A percentile compares a stretch with the other conserved stretches of the same genome.
Conservation (phyloP, 2,888 invertebrate species). For the Xylota segnis region DNA sequence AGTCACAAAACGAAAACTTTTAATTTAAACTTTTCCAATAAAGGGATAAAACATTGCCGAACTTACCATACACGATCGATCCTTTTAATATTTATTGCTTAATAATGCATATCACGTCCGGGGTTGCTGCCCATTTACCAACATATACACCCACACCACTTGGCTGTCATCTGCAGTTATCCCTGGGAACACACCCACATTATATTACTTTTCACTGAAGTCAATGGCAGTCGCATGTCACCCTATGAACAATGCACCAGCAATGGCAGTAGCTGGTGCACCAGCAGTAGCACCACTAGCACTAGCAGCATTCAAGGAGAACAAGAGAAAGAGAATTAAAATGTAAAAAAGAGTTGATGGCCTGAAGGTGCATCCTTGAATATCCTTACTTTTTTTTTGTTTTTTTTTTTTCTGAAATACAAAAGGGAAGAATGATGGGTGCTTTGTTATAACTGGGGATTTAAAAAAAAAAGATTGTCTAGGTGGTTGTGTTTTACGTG, state of each 20-base stretch:
- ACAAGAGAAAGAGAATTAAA: slow-evolving; percentile 56
- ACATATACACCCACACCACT: slow-evolving; percentile 12
- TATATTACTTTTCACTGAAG: slow-evolving; percentile 66
- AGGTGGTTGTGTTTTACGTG: background rate
- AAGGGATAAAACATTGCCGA: slow-evolving; percentile 77
- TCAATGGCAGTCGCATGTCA: slow-evolving; percentile 71
- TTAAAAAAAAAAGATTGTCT: slow-evolving; percentile 35
- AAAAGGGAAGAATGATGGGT: slow-evolving; percentile 38
- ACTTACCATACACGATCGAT: slow-evolving; percentile 77
- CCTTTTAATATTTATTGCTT: slow-evolving; percentile 77
- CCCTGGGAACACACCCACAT: slow-evolving; percentile 54
- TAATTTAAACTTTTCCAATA: slow-evolving; percentile 78
- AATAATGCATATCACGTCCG: slow-evolving; percentile 77
- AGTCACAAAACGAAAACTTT: slow-evolving; percentile 68
- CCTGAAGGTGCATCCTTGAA: slow-evolving; percentile 69
- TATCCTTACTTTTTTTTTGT: slow-evolving; percentile 25
- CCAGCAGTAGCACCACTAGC: slow-evolving; percentile 6
- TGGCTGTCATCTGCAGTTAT: slow-evolving; percentile 69
- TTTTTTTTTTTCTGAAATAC: slow-evolving; percentile 17
- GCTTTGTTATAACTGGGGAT: slow-evolving; percentile 45
- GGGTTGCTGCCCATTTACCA: slow-evolving; percentile 58
- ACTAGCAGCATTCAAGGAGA: slow-evolving; percentile 15
- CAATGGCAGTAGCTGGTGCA: too few relatives aligned
- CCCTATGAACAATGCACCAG: slow-evolving; percentile 56
- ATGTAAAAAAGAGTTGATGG: slow-evolving; percentile 62